Evolutionary conservation across 1,140 invertebrate species (phyloP).

Genomic region (Platyscapa corneri): DNA sequence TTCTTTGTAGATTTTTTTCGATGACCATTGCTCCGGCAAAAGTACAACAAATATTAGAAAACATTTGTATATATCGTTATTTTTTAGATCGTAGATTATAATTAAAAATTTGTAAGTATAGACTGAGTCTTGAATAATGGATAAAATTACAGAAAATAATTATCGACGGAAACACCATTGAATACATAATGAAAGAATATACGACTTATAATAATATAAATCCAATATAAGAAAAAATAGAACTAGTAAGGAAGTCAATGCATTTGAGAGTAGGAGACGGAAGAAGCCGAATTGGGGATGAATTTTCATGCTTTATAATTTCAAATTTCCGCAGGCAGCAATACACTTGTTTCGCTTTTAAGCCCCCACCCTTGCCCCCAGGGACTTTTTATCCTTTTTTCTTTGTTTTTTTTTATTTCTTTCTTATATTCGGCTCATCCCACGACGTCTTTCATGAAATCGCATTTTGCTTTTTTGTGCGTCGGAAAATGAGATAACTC

Average conservation of each 20-base stretch:
- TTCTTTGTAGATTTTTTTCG: too few species aligned
- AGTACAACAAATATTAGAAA: too few species aligned
- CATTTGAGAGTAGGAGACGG: not conserved
- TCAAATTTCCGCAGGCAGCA: conserved; percentile 59
- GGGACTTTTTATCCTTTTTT: conserved; percentile 13
- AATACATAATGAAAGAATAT: not conserved
- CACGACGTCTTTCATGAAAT: conserved; percentile 1
- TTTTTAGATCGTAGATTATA: too few species aligned
- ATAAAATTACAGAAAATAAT: too few species aligned
- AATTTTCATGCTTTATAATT: conserved; percentile 57
- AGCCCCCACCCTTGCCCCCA: not conserved
- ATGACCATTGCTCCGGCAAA: too few species aligned
- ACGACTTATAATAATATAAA: not conserved
- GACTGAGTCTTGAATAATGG: too few species aligned
- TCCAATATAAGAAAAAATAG: not conserved
- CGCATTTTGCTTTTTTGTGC: conserved; percentile 1
- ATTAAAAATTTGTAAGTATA: too few species aligned
- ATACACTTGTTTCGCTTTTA: conserved; percentile 28
- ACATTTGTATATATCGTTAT: too few species aligned
- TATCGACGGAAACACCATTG: not conserved
- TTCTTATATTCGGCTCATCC: conserved; percentile 4
- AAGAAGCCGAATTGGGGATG: not conserved
- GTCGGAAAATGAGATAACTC: conserved; percentile 20
- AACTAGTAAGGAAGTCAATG: not conserved
- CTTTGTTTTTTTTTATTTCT: conserved; percentile 20